Percentiles rank a stretch among this genome's conserved stretches.
Evolutionary conservation across 2,888 invertebrate species (phyloP).

Genomic region (Terebella lapidaria): DNA sequence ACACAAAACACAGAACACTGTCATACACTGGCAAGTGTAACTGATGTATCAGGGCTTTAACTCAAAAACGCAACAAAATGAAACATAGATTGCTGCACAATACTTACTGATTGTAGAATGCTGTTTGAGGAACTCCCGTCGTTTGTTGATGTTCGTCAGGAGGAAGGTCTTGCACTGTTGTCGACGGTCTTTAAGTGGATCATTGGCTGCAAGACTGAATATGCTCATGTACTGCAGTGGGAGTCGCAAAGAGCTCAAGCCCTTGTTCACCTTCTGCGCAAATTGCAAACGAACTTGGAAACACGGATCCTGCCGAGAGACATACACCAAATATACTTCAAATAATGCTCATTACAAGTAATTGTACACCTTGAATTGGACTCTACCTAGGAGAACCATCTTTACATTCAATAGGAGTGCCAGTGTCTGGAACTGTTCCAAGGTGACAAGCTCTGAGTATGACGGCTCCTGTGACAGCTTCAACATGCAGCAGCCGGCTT

Average conservation of each 20-base stretch:
- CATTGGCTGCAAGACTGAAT: conserved; percentile 84
- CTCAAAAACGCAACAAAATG: not conserved
- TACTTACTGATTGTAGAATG: too few species aligned
- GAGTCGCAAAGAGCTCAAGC: conserved; percentile 62
- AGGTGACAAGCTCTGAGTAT: conserved; percentile 88
- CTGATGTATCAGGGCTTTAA: not conserved
- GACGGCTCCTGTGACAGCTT: conserved; percentile 96
- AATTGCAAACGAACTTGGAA: conserved; percentile 75
- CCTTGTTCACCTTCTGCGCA: conserved; percentile 87
- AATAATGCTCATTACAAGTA: too few species aligned
- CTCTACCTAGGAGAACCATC: too few species aligned
- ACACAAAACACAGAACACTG: conserved; percentile 5
- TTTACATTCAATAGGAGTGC: conserved; percentile 83
- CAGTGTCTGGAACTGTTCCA: conserved; percentile 90
- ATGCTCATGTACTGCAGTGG: conserved; percentile 96
- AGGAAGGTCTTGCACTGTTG: conserved; percentile 66
- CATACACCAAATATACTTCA: too few species aligned
- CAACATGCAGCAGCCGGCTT: conserved; percentile 91
- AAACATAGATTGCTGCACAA: not conserved
- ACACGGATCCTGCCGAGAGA: conserved; percentile 46
- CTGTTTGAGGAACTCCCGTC: conserved; percentile 82
- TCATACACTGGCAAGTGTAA: not conserved
- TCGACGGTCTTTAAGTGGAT: conserved; percentile 75
- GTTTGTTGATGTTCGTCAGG: conserved; percentile 78
- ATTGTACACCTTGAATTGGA: too few species aligned